These are phyloP conservation scores for Celastrina argiolus DNA, from an alignment of 2,888 invertebrate genomes.

Conservation along the genomic window DNA sequence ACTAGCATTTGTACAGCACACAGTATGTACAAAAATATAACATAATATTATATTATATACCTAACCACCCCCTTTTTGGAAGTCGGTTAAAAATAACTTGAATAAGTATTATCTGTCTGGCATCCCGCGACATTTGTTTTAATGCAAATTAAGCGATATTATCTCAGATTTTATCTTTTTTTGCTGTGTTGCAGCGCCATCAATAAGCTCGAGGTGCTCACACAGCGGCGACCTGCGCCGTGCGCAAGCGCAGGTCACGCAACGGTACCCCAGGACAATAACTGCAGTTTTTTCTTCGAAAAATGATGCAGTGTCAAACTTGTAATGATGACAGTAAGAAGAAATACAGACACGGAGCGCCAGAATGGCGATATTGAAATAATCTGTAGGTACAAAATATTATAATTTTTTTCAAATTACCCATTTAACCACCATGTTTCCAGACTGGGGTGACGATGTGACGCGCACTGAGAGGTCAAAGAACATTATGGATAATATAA, in stretches of 20 bases:
- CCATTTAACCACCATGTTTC: no score
- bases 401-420: no score
- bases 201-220: not conserved
- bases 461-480: no score
- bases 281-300: not conserved
- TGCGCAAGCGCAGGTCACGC: not conserved
- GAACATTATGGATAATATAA: no score
- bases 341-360: not conserved
- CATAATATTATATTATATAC: no score
- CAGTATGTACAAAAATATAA: no score
- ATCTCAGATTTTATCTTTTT: not conserved
- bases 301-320: not conserved
- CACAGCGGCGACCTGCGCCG: not conserved
- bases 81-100: not conserved
- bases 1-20: no score
- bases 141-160: no score
- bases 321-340: not conserved
- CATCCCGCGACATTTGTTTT: not conserved
- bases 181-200: not conserved
- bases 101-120: not conserved
- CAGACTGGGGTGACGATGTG: no score
- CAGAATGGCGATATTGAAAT: not conserved
- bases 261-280: constrained; percentile 1
- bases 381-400: not conserved
- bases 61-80: no score